These are phyloP conservation scores for Sarcophaga rosellei DNA, from an alignment of 2,888 invertebrate genomes.

Conservation along the genomic window DNA sequence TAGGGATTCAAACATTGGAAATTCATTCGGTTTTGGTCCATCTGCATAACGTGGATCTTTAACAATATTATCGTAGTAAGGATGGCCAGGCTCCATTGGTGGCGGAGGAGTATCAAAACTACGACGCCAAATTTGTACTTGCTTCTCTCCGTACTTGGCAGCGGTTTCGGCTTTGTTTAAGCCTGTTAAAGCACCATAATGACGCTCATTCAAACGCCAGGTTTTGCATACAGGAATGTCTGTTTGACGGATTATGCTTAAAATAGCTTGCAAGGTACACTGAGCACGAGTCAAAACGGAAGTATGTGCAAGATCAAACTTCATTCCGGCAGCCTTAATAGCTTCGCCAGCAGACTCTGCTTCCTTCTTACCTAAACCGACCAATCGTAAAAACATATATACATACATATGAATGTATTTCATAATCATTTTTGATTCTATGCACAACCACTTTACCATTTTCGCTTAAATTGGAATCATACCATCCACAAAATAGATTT, in stretches of 20 bases:
- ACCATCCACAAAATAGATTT: slow-evolving; percentile 90
- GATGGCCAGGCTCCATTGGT: slow-evolving; percentile 89
- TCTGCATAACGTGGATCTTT: slow-evolving; percentile 89
- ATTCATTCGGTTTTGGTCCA: slow-evolving; percentile 88
- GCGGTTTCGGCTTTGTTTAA: slow-evolving; percentile 94
- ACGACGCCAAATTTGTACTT: slow-evolving; percentile 92
- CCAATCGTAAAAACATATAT: too few species aligned
- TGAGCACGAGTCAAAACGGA: slow-evolving; percentile 92
- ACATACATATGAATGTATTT: slow-evolving; percentile 11
- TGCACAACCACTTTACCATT: slow-evolving; percentile 83
- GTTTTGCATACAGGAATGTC: slow-evolving; percentile 87
- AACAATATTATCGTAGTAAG: slow-evolving; percentile 89
- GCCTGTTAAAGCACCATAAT: slow-evolving; percentile 93
- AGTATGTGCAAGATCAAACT: slow-evolving; percentile 91
- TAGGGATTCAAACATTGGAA: slow-evolving; percentile 92
- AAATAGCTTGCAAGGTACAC: slow-evolving; percentile 87
- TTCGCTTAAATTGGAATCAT: slow-evolving; percentile 86
- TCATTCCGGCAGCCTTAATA: slow-evolving; percentile 87
- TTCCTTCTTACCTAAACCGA: slow-evolving; percentile 77
- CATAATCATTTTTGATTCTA: slow-evolving; percentile 45
- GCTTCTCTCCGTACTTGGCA: slow-evolving; percentile 92
- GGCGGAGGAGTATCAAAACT: slow-evolving; percentile 94
- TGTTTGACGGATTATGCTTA: slow-evolving; percentile 87
- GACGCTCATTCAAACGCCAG: slow-evolving; percentile 94
- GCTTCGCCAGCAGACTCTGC: slow-evolving; percentile 87